A percentile compares a stretch with the other conserved stretches of the same genome.
These are phyloP conservation scores for Chirona hameri DNA, from an alignment of 2,888 invertebrate genomes.

Conservation along the genomic window DNA sequence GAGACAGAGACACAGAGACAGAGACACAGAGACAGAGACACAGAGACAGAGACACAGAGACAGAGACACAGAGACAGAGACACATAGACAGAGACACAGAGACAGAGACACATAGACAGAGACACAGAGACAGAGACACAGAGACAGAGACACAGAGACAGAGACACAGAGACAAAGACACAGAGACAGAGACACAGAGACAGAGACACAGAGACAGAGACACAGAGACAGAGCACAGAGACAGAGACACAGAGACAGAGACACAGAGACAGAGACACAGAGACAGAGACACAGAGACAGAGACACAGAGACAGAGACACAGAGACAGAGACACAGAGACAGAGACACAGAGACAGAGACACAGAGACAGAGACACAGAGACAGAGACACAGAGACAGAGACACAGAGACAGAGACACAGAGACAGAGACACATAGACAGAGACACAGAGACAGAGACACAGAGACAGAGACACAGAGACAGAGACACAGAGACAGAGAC, in stretches of 20 bases:
- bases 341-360: background rate
- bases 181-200: too few species aligned
- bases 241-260: too few species aligned
- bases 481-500: too few species aligned
- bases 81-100: too few species aligned
- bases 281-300: background rate
- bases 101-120: too few species aligned
- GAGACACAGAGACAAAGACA: too few species aligned
- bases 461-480: background rate
- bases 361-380: background rate
- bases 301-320: background rate
- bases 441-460: background rate
- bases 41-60: background rate
- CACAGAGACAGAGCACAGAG: too few species aligned
- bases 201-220: too few species aligned
- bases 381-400: background rate
- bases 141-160: too few species aligned
- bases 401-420: background rate
- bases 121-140: too few species aligned
- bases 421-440: too few species aligned
- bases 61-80: background rate
- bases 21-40: background rate
- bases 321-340: background rate
- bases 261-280: too few species aligned
- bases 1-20: background rate